Evolutionary conservation across 1,140 invertebrate genomes (phyloP).

Genomic region (Andrena cerasifolii): DNA sequence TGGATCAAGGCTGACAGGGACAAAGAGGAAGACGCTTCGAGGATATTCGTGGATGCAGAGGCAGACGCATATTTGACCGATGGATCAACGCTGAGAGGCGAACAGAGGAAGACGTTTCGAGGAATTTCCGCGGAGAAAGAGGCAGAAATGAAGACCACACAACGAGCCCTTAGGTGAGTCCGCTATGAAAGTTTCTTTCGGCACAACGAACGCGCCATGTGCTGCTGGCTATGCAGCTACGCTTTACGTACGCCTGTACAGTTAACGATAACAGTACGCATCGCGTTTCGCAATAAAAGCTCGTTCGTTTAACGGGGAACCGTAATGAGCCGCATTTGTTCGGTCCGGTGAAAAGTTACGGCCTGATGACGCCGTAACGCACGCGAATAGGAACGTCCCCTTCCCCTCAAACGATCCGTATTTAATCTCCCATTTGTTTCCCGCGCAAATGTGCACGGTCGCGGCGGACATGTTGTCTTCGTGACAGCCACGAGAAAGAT

Average conservation of each 20-base stretch:
- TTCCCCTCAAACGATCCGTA: background rate
- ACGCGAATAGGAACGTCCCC: background rate
- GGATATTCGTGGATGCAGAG: conserved; percentile 8
- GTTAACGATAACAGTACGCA: conserved; percentile 36
- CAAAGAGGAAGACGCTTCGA: background rate
- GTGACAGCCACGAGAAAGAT: background rate
- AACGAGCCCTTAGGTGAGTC: conserved; percentile 67
- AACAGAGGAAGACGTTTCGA: background rate
- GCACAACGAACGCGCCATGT: background rate
- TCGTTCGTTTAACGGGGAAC: conserved; percentile 25
- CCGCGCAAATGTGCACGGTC: background rate
- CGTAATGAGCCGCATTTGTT: conserved; percentile 42
- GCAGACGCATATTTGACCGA: conserved; percentile 42
- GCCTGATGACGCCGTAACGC: background rate
- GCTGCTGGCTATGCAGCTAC: background rate
- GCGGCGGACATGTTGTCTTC: background rate
- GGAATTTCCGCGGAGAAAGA: conserved; percentile 14
- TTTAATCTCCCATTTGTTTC: background rate
- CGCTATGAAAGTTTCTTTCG: background rate
- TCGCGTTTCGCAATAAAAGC: conserved; percentile 21
- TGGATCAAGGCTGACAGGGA: conserved; percentile 26
- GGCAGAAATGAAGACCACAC: conserved; percentile 70
- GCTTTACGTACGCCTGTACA: conserved; percentile 12
- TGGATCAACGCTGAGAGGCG: conserved; percentile 31
- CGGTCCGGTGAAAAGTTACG: conserved; percentile 20